phyloP scores from a whole-genome alignment of 1,140 invertebrate genomes.

The Aphelenchoides avenae region DNA sequence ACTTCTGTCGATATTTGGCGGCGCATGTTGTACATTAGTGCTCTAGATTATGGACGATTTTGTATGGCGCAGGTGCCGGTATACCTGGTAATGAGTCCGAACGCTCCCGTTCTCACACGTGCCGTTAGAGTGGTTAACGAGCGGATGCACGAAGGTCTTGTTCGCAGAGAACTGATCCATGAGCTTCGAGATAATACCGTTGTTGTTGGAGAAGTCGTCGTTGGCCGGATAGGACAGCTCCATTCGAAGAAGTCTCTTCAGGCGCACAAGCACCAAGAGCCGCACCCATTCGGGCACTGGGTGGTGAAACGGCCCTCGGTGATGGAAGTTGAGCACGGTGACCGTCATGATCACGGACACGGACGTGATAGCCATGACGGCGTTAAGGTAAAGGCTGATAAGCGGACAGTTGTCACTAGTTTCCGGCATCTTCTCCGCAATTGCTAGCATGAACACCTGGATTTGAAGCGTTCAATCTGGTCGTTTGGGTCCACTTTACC shows the following conservation, averaged over 20 bases:
- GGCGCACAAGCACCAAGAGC: constrained; percentile 54
- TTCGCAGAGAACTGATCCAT: too few relatives aligned
- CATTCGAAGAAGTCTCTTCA: constrained; percentile 51
- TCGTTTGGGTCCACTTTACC: too few relatives aligned
- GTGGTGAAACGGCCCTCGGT: constrained; percentile 63
- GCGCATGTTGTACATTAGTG: too few relatives aligned
- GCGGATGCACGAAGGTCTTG: too few relatives aligned
- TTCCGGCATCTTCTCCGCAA: constrained; percentile 80
- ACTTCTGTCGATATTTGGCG: too few relatives aligned
- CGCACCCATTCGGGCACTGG: constrained; percentile 63
- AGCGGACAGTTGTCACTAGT: constrained; percentile 79
- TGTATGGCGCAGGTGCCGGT: too few relatives aligned
- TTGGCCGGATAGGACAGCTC: too few relatives aligned
- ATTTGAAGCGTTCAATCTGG: constrained; percentile 13
- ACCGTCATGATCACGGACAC: constrained; percentile 65
- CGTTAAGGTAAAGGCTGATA: constrained; percentile 68
- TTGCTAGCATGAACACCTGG: constrained; percentile 80
- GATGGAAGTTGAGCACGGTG: constrained; percentile 64
- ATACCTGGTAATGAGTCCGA: too few relatives aligned
- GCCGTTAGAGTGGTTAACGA: too few relatives aligned
- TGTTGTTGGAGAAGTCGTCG: constrained; percentile 57
- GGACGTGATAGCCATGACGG: constrained; percentile 64
- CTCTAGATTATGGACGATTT: too few relatives aligned
- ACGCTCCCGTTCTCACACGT: too few relatives aligned
- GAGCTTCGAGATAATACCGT: too few relatives aligned